Evolutionary conservation across 2,888 invertebrate genomes (phyloP).

Genomic region (Chrysolina americana): DNA sequence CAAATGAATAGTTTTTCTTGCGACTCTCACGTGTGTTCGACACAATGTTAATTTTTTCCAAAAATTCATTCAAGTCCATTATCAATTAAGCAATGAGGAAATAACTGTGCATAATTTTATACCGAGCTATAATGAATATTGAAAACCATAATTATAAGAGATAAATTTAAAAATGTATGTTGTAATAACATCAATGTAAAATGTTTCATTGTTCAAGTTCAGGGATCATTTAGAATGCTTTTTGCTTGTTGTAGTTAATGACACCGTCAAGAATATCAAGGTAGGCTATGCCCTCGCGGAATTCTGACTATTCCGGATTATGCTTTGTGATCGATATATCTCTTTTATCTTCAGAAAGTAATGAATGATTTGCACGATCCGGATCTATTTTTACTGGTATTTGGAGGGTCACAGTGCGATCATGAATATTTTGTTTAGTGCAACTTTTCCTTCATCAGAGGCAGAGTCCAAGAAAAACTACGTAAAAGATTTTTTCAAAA

Average conservation of each 20-base stretch:
- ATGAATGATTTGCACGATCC: not conserved
- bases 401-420: too few species aligned
- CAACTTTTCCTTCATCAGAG: too few species aligned
- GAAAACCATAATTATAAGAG: conserved; percentile 23
- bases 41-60: conserved; percentile 21
- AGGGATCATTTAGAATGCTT: conserved; percentile 39
- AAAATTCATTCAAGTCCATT: conserved; percentile 12
- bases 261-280: conserved; percentile 29
- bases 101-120: conserved; percentile 21
- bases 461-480: too few species aligned
- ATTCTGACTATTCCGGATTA: not conserved
- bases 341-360: not conserved
- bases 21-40: not conserved
- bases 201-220: conserved; percentile 38
- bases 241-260: conserved; percentile 34
- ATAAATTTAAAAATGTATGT: conserved; percentile 20
- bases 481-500: too few species aligned
- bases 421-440: too few species aligned
- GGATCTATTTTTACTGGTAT: too few species aligned
- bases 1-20: conserved; percentile 8
- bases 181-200: conserved; percentile 20
- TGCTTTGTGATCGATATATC: not conserved
- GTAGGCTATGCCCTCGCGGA: conserved; percentile 29
- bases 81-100: conserved; percentile 26
- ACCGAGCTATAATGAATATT: conserved; percentile 3